phyloP scores from a whole-genome alignment of 2,888 invertebrate genomes.

The Pecten maximus region DNA sequence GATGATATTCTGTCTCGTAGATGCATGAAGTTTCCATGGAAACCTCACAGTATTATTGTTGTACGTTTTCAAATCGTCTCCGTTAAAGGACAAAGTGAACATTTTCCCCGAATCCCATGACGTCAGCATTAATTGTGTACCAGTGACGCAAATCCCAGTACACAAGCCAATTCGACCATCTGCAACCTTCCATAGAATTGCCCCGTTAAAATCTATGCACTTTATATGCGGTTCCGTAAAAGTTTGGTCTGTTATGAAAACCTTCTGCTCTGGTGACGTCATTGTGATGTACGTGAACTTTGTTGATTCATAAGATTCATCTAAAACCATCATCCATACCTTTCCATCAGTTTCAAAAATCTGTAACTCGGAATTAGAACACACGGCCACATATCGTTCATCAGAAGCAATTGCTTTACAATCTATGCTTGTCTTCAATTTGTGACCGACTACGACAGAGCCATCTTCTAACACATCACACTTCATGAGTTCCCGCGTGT shows the following conservation, averaged over 20 bases:
- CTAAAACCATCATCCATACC: conserved; percentile 38
- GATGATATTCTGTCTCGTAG: background rate
- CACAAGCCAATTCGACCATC: conserved; percentile 45
- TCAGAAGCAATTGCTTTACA: background rate
- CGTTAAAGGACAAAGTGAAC: conserved; percentile 37
- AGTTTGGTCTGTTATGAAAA: conserved; percentile 52
- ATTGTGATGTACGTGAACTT: conserved; percentile 50
- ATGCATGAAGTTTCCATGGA: conserved; percentile 48
- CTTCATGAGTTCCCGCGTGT: background rate
- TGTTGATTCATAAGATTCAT: conserved; percentile 42
- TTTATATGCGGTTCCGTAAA: conserved; percentile 48
- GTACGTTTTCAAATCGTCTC: conserved; percentile 36
- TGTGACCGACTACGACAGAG: background rate
- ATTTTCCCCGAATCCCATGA: conserved; percentile 50
- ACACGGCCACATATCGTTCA: conserved; percentile 36
- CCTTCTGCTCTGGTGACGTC: conserved; percentile 35
- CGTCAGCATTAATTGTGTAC: conserved; percentile 40
- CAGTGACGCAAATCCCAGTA: conserved; percentile 39
- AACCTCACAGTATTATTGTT: conserved; percentile 26
- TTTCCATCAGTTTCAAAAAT: conserved; percentile 46
- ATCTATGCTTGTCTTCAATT: background rate
- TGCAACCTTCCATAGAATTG: conserved; percentile 43
- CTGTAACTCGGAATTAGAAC: conserved; percentile 38
- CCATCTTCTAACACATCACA: background rate
- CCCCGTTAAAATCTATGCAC: conserved; percentile 44